Base-by-base conservation (phyloP, 2,797 vertebrate genomes). In the Tadarida brasiliensis region DNA sequence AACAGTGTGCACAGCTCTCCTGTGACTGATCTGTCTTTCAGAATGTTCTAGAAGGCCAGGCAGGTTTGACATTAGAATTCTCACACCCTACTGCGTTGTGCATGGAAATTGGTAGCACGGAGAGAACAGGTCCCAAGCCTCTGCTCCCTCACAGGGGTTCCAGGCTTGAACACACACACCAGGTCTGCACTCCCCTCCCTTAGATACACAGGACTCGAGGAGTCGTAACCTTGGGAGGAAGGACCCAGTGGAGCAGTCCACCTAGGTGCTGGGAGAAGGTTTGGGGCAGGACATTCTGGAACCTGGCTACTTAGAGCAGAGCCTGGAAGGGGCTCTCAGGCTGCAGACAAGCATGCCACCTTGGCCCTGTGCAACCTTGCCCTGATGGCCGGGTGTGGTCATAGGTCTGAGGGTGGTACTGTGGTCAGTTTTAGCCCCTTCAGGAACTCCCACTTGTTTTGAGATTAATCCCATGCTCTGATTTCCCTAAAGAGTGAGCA, bases 261-360 rank as follows among this genome's bases (percentile, higher is more conserved):
- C 10, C 3, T 2, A 26, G n/a, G 30, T 11, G 24, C 11, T 24
- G 26, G 30, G n/a, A 73, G n/a, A n/a, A 67, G 7, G 4, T 24
- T 88, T 14, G 9, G 1, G 14, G 5, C 7, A 74, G 22, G 17
- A 16, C 51, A 73, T 56, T 59, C 26, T 57, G 5, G 28, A 56
- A n/a, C 15, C n/a, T 47, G 35, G 17, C 7, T 63, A 30, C n/a
- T 39, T 14, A 92, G 7, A 9, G 3, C 24, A 0, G 24, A 26
- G 4, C n/a, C 33, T 30, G 5, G 35, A 57, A 33, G 20, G 22
- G 10, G 1, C 6, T 26, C 4, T 73, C 1, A 8, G n/a, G 22
- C 20, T 94, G 68, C 3, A 3, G 16, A 22, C 5, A 0, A 14
- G 30, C 61, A 7, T 0, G 1, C 1, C 15, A 26, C 10, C 19